Conservation (phyloP, 2,797 vertebrate species). For the Peromyscus attwateri region DNA sequence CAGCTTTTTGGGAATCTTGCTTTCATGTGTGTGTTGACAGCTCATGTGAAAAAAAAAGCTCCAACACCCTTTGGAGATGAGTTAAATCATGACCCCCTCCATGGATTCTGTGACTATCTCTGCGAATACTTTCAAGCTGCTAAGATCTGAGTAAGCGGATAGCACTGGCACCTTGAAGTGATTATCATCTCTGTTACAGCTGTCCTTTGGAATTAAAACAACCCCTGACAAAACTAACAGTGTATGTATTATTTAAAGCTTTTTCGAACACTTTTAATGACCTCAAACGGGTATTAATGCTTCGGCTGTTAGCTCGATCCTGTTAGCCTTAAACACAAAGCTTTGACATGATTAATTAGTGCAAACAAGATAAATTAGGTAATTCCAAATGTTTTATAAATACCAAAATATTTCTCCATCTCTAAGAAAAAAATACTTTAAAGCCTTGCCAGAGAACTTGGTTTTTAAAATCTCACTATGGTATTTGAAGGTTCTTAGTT, state of each 20-base stretch:
- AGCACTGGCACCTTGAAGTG: slow-evolving; percentile 67
- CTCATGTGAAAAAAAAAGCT: slow-evolving; percentile 57
- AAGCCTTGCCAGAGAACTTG: background rate
- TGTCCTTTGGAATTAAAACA: slow-evolving; percentile 64
- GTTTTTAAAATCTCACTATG: slow-evolving; percentile 21
- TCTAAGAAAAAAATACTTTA: slow-evolving; percentile 49
- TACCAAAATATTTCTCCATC: slow-evolving; percentile 61
- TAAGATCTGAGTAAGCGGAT: slow-evolving; percentile 17
- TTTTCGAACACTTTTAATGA: slow-evolving; percentile 64
- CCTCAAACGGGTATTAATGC: slow-evolving; percentile 46
- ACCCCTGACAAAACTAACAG: slow-evolving; percentile 37
- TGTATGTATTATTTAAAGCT: slow-evolving; percentile 35
- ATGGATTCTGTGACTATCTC: slow-evolving; percentile 55
- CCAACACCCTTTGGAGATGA: slow-evolving; percentile 64
- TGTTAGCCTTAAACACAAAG: slow-evolving; percentile 62
- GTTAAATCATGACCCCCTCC: slow-evolving; percentile 31
- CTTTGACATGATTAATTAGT: slow-evolving; percentile 73
- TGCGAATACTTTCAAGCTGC: background rate
- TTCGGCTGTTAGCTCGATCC: slow-evolving; percentile 31
- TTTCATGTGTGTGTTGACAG: slow-evolving; percentile 75
- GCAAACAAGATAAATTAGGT: slow-evolving; percentile 59
- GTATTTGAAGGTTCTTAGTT: background rate
- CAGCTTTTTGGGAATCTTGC: slow-evolving; percentile 61
- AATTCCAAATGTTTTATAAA: slow-evolving; percentile 66
- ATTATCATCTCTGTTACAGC: slow-evolving; percentile 60